Base-by-base conservation (phyloP, 1,140 invertebrate genomes). In the Hyposmocoma kahamanoa region DNA sequence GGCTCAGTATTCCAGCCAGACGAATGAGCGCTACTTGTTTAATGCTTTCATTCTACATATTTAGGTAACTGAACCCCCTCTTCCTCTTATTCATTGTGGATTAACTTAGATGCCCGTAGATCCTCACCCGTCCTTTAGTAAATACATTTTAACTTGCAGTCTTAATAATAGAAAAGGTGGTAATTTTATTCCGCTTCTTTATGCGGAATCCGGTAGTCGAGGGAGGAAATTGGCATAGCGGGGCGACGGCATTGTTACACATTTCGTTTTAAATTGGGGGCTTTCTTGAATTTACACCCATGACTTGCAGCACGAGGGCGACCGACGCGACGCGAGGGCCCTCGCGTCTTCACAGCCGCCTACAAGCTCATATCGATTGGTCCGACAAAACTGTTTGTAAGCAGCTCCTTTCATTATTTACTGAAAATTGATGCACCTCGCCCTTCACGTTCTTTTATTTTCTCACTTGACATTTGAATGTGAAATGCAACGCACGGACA, bases 261-360 rank as follows among this genome's bases (percentile, higher is more conserved):
- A 78, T 79, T 80, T 76, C 75, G 68, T 61, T 81, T 84, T 83
- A 81, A 84, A 83, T 80, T 75, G 73, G 76, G 76, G 71, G 67
- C 69, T 81, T 83, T 83, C 79, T 82, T 82, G 71, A 78, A 82
- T 83, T 83, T 83, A 82, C 74, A 80, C 69, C 78, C 69, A 73
- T 84, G 80, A 80, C 74, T 84, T 80, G 74, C 73, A 71, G 54
- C 22, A 46, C 53, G 56, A 59, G 59, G 63, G 63, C 54, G 49
- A 42, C 47, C 54, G 30, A 20, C 19, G 19, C 38, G n/a, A n/a
- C n/a, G 21, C 45, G 57, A 56, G 58, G 57, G 58, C 56, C 41
- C 58, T 8, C 8, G 42, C 43, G 50, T 55, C 54, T 55, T 62
- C 53, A 44, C 38, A 53, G 50, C 58, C 47, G 43, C 45, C 43